These are phyloP conservation scores for Misgurnus mizolepis DNA, from an alignment of 2,113 vertebrate species.

Conservation along the genomic window DNA sequence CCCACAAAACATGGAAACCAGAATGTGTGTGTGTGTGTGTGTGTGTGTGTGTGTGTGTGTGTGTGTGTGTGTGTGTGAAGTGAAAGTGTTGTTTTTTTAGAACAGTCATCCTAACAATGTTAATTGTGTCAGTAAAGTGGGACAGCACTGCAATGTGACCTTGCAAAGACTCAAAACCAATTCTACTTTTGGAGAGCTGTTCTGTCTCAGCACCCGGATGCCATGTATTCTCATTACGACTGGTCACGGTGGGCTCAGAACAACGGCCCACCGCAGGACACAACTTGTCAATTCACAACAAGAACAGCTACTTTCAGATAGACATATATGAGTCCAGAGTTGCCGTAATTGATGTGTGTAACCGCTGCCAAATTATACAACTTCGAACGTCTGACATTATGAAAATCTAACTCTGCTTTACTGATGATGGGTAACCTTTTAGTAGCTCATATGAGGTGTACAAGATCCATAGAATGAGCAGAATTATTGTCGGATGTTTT, in stretches of 20 bases:
- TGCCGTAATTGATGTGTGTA: background rate
- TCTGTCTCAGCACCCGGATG: slow-evolving; percentile 37
- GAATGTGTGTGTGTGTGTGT: too few species aligned
- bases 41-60: too few species aligned
- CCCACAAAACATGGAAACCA: too few species aligned
- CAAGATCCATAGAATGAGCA: background rate
- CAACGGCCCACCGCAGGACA: background rate
- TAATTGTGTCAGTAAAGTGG: slow-evolving; percentile 77
- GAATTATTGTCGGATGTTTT: slow-evolving; percentile 9
- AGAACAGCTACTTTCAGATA: background rate
- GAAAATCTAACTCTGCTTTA: background rate
- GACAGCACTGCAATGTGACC: slow-evolving; percentile 68
- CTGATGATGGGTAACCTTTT: slow-evolving; percentile 12
- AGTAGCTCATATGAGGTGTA: slow-evolving; percentile 4
- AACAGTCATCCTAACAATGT: slow-evolving; percentile 63
- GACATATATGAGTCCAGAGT: slow-evolving; percentile 8
- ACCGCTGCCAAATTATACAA: slow-evolving; percentile 31
- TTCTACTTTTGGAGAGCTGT: slow-evolving; percentile 55
- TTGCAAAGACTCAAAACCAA: slow-evolving; percentile 62
- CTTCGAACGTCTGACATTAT: slow-evolving; percentile 11
- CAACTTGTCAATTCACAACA: slow-evolving; percentile 12
- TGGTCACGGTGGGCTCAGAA: slow-evolving; percentile 23
- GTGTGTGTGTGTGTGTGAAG: background rate
- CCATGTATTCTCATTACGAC: slow-evolving; percentile 53
- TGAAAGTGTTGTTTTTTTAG: slow-evolving; percentile 56